Conservation (phyloP, 2,888 invertebrate species). For the Andrena trimmerana region DNA sequence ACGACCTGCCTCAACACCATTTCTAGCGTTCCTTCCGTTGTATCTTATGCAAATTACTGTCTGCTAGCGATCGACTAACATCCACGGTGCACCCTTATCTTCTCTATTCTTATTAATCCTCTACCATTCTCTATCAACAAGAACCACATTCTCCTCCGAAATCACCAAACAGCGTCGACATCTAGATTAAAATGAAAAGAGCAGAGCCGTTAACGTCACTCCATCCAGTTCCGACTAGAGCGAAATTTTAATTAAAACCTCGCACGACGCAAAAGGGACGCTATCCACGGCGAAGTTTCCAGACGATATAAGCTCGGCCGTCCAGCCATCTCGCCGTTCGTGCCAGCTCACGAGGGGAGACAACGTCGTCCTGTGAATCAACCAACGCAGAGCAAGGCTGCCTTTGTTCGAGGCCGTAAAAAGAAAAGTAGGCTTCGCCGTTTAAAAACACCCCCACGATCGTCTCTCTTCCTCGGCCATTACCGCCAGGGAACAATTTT, state of each 20-base stretch:
- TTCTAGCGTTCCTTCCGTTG: background rate
- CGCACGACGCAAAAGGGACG: background rate
- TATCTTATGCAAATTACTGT: too few species aligned
- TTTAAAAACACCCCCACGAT: slow-evolving; percentile 6
- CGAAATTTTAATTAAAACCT: slow-evolving; percentile 36
- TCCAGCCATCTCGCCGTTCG: background rate
- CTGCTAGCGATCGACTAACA: too few species aligned
- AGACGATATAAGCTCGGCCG: slow-evolving; percentile 1
- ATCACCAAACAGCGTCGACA: background rate
- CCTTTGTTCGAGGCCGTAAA: slow-evolving; percentile 5
- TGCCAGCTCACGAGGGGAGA: background rate
- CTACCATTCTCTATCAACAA: too few species aligned
- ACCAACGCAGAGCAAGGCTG: background rate
- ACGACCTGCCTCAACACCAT: background rate
- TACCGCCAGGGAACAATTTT: background rate
- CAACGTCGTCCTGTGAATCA: slow-evolving; percentile 17
- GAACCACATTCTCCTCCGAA: background rate
- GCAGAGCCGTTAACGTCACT: background rate
- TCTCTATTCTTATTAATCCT: too few species aligned
- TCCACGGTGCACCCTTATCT: too few species aligned
- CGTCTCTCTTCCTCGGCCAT: background rate
- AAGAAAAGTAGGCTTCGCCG: background rate
- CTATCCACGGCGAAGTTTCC: slow-evolving; percentile 7
- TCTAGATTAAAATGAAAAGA: background rate
- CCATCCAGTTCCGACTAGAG: background rate